A percentile compares a stretch with the other conserved stretches of the same genome.
phyloP scores from a whole-genome alignment of 2,797 vertebrate species.

The Enteromius anoplus region DNA sequence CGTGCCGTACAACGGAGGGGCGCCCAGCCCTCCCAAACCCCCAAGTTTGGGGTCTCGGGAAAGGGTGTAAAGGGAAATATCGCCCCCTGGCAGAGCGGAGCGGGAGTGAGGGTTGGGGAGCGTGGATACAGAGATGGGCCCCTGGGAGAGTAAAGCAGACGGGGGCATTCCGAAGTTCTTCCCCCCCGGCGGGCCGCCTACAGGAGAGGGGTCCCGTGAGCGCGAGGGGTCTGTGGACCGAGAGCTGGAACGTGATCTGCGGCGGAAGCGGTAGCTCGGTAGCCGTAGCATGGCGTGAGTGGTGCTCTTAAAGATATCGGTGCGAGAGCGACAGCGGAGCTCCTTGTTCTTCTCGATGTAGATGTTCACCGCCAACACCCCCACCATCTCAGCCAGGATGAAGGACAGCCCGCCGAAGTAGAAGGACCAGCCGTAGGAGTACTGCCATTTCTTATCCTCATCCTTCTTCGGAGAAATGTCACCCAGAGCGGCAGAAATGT shows the following conservation, averaged over 20 bases:
- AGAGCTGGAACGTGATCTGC: slow-evolving; percentile 90
- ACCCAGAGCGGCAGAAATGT: slow-evolving; percentile 93
- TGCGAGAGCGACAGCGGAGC: slow-evolving; percentile 89
- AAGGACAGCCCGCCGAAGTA: slow-evolving; percentile 95
- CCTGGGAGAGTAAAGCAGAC: slow-evolving; percentile 80
- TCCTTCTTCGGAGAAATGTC: slow-evolving; percentile 92
- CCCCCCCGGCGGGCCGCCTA: slow-evolving; percentile 76
- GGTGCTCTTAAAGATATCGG: slow-evolving; percentile 88
- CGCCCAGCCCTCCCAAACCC: slow-evolving; percentile 64
- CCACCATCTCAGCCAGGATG: slow-evolving; percentile 95
- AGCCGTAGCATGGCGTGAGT: slow-evolving; percentile 88
- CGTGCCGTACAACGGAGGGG: slow-evolving; percentile 76
- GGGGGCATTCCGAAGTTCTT: slow-evolving; percentile 85
- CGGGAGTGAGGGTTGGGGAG: slow-evolving; percentile 84
- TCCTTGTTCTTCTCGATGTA: slow-evolving; percentile 96
- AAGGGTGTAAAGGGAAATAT: slow-evolving; percentile 85
- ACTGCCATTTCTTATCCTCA: slow-evolving; percentile 93
- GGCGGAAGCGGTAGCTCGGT: slow-evolving; percentile 91
- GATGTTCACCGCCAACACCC: slow-evolving; percentile 93
- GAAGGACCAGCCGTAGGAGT: slow-evolving; percentile 95
- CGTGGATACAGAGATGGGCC: slow-evolving; percentile 90
- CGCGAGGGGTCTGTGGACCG: slow-evolving; percentile 90
- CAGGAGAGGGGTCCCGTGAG: slow-evolving; percentile 88
- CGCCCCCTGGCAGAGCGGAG: slow-evolving; percentile 85
- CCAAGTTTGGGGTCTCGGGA: slow-evolving; percentile 80